Conservation (phyloP, 2,888 invertebrate species). For the Tenthredo scrophulariae region DNA sequence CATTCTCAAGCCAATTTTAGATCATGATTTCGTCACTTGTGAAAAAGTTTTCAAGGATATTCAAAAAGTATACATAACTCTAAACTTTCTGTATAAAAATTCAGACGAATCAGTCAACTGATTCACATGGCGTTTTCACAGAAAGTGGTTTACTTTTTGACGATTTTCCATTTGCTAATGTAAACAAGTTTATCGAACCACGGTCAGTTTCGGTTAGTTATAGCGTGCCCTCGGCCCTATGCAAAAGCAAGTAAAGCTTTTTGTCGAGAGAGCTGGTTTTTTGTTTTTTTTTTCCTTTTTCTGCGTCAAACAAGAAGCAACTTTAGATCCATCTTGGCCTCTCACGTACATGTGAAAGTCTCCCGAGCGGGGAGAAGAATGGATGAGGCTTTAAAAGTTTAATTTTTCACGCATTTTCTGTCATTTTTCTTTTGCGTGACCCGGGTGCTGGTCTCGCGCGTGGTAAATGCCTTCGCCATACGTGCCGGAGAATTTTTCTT, state of each 20-base stretch:
- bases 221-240: background rate
- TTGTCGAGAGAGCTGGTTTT: background rate
- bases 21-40: too few species aligned
- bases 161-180: too few species aligned
- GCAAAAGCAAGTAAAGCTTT: background rate
- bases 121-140: too few species aligned
- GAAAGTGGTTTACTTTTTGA: too few species aligned
- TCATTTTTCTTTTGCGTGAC: conserved; percentile 46
- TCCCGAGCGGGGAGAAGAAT: conserved; percentile 3
- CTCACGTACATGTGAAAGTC: background rate
- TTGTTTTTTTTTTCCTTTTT: background rate
- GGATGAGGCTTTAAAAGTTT: conserved; percentile 54
- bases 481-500: conserved; percentile 29
- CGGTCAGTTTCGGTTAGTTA: background rate
- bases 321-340: conserved; percentile 4
- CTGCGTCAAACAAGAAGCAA: background rate
- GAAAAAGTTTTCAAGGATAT: too few species aligned
- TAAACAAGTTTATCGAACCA: background rate
- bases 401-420: conserved; percentile 54
- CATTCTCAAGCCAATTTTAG: too few species aligned
- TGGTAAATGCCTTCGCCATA: conserved; percentile 47
- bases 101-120: too few species aligned
- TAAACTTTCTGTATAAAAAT: too few species aligned
- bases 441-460: background rate
- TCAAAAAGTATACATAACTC: too few species aligned